phyloP scores from a whole-genome alignment of 1,140 invertebrate genomes.

The Rhagoletis pomonella region DNA sequence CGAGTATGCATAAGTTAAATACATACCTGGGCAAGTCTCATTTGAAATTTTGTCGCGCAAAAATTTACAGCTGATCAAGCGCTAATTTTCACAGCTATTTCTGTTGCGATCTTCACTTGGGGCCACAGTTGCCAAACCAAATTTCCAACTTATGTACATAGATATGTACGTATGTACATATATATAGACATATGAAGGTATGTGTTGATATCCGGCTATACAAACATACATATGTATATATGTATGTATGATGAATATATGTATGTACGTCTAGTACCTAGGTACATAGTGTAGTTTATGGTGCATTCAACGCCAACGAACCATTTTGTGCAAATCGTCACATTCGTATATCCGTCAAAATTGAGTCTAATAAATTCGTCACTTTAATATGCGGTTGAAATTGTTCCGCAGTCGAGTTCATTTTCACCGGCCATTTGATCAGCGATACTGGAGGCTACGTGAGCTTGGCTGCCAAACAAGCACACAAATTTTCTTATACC shows the following conservation, averaged over 20 bases:
- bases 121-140: neutral
- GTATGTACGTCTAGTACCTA: neutral
- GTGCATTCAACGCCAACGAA: constrained; percentile 23
- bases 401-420: constrained; percentile 12
- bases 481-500: neutral
- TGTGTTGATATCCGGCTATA: too few relatives aligned
- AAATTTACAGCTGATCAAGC: constrained; percentile 35
- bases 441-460: neutral
- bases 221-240: neutral
- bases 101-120: neutral
- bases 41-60: constrained; percentile 17
- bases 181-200: too few relatives aligned
- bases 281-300: neutral
- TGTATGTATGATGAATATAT: neutral
- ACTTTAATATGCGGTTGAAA: constrained; percentile 24
- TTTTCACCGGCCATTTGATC: neutral
- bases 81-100: neutral
- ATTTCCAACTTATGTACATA: neutral
- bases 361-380: constrained; percentile 20
- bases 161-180: too few relatives aligned
- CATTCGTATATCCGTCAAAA: constrained; percentile 19
- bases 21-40: neutral
- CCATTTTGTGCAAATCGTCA: constrained; percentile 29
- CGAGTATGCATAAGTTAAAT: too few relatives aligned
- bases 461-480: neutral